Percentiles rank a stretch among this genome's conserved stretches.
Evolutionary conservation across 2,888 invertebrate genomes (phyloP).

Genomic region (Aproaerema taeniolella): DNA sequence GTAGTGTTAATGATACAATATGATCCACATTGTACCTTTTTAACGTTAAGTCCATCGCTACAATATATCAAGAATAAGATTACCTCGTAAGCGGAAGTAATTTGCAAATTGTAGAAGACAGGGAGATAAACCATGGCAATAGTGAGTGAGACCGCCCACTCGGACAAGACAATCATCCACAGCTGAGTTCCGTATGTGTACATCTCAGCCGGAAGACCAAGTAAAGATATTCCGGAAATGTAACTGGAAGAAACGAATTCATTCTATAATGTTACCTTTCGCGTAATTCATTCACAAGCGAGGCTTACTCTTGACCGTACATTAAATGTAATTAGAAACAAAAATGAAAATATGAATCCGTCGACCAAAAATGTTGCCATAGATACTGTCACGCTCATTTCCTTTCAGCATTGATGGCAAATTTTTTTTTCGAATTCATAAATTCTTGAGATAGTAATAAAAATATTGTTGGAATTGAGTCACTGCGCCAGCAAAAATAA

Average conservation of each 20-base stretch:
- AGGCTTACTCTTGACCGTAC: not conserved
- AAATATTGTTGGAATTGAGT: no score
- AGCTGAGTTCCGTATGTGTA: constrained; percentile 86
- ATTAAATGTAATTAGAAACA: no score
- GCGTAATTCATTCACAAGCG: not conserved
- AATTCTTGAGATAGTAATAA: no score
- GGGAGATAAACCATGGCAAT: constrained; percentile 83
- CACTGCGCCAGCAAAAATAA: not conserved
- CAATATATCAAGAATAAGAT: no score
- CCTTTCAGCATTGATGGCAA: no score
- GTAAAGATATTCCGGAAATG: constrained; percentile 84
- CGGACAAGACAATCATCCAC: constrained; percentile 81
- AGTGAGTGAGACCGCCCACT: constrained; percentile 81
- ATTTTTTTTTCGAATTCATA: no score
- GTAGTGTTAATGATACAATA: not conserved
- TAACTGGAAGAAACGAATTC: constrained; percentile 73
- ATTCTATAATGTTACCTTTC: not conserved
- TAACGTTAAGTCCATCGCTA: no score
- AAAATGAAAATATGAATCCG: no score
- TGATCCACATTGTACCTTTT: no score
- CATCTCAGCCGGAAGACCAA: constrained; percentile 86
- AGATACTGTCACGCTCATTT: no score
- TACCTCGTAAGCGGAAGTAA: constrained; percentile 87
- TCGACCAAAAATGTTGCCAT: no score
- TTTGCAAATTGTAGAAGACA: constrained; percentile 84